Base-by-base conservation (phyloP, 2,113 vertebrate genomes). In the Halichoeres trimaculatus region DNA sequence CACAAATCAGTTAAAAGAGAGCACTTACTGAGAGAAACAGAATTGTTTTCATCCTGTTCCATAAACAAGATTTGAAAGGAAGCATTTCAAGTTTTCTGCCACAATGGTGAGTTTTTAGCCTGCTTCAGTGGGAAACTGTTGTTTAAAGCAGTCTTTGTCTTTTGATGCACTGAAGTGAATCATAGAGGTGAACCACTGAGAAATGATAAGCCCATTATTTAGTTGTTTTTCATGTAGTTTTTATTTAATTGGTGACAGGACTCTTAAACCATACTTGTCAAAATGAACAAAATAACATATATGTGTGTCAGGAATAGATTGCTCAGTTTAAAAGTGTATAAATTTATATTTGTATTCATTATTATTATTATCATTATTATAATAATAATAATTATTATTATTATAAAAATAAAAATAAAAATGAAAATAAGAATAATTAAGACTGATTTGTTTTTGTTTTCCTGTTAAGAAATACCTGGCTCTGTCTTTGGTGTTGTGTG, bases 101-200 rank as follows among this genome's bases (percentile, higher is more conserved):
- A 84, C 16, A 0, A 90, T 90, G 90, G 89, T 92, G 54, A 85
- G 77, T 81, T 72, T 67, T 24, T 11, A 62, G 16, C 4, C 43
- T 19, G 16, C 17, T 45, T 17, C 4, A n/a, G n/a, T n/a, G n/a
- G n/a, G n/a, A 13, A 22, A 13, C 13, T 10, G 30, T 74, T 55
- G 7, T 63, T 51, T 2, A 8, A 3, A 10, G n/a, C 24, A 40
- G 4, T 24, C 23, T 52, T 69, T 60, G 9, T 57, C 4, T 65
- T 26, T 57, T 26, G 10, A 36, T 9, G 8, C 1, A 14, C 5
- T 55, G 41, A 19, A 60, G 20, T 14, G 10, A 50, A 41, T 47
- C 4, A 35, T 19, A 14, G 14, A 16, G 5, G 14, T 16, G 10
- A 47, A 10, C 19, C n/a, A 20, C 7, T 20, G 19, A n/a, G 9